These are phyloP conservation scores for Rhombomys opimus DNA, from an alignment of 2,113 vertebrate genomes.

Conservation along the genomic window DNA sequence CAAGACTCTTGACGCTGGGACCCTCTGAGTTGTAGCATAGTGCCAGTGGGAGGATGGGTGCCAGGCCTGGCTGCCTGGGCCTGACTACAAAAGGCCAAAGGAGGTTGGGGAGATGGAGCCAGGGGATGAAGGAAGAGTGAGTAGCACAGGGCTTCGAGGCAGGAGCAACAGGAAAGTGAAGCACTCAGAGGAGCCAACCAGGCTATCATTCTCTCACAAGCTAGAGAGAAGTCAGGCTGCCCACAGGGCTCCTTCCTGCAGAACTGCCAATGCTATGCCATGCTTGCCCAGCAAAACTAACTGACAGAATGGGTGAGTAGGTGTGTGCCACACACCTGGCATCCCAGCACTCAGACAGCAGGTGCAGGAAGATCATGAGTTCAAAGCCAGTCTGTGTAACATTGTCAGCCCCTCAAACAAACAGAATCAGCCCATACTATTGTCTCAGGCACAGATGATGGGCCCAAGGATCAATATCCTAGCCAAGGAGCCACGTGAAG, in stretches of 20 bases:
- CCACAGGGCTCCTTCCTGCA: not conserved
- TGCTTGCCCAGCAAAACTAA: not conserved
- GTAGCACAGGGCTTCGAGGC: not conserved
- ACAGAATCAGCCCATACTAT: not conserved
- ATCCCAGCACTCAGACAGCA: not conserved
- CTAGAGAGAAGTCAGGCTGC: not conserved
- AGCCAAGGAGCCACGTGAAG: not conserved
- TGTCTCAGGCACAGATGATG: not conserved
- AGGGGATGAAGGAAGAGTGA: not conserved
- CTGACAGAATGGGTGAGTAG: not conserved
- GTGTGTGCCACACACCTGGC: not conserved
- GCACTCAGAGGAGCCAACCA: not conserved
- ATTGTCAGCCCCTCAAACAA: not conserved
- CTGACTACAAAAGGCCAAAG: not conserved
- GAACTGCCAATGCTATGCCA: not conserved
- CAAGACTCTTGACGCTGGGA: not conserved
- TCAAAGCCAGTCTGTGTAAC: not conserved
- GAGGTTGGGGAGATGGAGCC: not conserved
- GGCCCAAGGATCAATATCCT: not conserved
- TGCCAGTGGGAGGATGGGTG: fast-evolving
- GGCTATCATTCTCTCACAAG: not conserved
- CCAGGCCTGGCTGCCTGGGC: not conserved
- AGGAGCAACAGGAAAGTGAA: not conserved
- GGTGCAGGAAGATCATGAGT: not conserved
- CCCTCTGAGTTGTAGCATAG: not conserved